A percentile compares a stretch with the other conserved stretches of the same genome.
Evolutionary conservation across 2,113 vertebrate species (phyloP).

Genomic region (Apus apus): DNA sequence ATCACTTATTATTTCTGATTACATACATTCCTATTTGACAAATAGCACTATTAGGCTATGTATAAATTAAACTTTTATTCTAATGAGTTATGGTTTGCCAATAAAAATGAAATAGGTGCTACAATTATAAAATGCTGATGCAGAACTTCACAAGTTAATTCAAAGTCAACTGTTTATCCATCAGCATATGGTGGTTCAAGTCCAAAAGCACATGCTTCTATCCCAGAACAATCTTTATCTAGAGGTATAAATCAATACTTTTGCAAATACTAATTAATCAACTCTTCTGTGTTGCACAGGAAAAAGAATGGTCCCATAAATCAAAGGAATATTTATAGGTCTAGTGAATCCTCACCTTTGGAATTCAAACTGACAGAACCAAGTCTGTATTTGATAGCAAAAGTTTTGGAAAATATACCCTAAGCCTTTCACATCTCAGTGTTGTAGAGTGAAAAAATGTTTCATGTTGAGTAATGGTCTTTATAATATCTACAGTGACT

Average conservation of each 20-base stretch:
- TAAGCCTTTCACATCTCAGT: not conserved
- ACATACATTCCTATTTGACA: conserved; percentile 5
- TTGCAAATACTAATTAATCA: not conserved
- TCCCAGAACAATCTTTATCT: not conserved
- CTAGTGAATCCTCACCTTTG: not conserved
- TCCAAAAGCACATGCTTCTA: not conserved
- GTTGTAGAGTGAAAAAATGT: not conserved
- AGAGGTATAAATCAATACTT: not conserved
- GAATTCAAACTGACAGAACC: not conserved
- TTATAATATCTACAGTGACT: not conserved
- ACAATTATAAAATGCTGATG: conserved; percentile 11
- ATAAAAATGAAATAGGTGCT: conserved; percentile 15
- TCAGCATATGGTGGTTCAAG: not conserved
- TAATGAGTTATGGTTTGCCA: conserved; percentile 7
- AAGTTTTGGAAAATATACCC: not conserved
- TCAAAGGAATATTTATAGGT: not conserved
- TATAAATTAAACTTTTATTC: not conserved
- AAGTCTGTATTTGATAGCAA: not conserved
- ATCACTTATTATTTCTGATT: conserved; percentile 8
- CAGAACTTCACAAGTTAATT: not conserved
- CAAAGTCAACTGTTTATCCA: not conserved
- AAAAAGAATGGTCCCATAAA: not conserved
- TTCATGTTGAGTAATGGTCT: not conserved
- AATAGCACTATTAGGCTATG: not conserved
- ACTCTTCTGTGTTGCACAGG: not conserved